A percentile compares a stretch with the other conserved stretches of the same genome.
Evolutionary conservation across 1,140 invertebrate species (phyloP).

Genomic region (Pseudomyrmex dendroicus): DNA sequence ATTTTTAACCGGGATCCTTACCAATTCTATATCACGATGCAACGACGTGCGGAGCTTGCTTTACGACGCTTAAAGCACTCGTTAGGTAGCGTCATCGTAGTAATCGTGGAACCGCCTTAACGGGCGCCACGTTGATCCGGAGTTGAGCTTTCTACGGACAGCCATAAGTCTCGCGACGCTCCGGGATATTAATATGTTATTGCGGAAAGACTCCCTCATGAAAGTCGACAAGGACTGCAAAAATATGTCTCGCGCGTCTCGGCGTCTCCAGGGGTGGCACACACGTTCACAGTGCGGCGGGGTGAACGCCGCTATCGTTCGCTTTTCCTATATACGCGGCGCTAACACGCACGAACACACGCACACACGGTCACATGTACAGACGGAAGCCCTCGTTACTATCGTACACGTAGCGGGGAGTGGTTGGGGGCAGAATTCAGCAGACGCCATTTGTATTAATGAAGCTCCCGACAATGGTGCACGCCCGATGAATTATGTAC

Average conservation of each 20-base stretch:
- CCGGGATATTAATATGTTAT: conserved; percentile 85
- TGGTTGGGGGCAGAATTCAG: conserved; percentile 80
- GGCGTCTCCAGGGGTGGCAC: conserved; percentile 53
- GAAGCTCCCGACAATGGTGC: conserved; percentile 84
- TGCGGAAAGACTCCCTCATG: conserved; percentile 84
- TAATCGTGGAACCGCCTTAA: conserved; percentile 71
- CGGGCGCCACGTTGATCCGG: conserved; percentile 79
- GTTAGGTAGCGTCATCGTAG: conserved; percentile 45
- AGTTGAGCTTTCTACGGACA: conserved; percentile 77
- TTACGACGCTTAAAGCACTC: conserved; percentile 81
- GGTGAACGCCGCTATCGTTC: conserved; percentile 56
- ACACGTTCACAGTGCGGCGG: conserved; percentile 26
- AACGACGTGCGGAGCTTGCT: conserved; percentile 80
- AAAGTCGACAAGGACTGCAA: conserved; percentile 84
- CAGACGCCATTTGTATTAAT: conserved; percentile 86
- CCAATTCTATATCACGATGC: conserved; percentile 73
- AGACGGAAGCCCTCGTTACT: conserved; percentile 65
- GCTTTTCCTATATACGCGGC: conserved; percentile 51
- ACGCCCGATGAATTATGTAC: conserved; percentile 85
- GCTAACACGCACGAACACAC: conserved; percentile 15
- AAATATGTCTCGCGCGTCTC: conserved; percentile 82
- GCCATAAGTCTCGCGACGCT: conserved; percentile 79
- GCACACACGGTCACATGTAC: conserved; percentile 45
- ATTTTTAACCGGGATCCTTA: conserved; percentile 67
- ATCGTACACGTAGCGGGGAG: conserved; percentile 64